phyloP scores from a whole-genome alignment of 2,113 vertebrate genomes.

The Plotosus lineatus region DNA sequence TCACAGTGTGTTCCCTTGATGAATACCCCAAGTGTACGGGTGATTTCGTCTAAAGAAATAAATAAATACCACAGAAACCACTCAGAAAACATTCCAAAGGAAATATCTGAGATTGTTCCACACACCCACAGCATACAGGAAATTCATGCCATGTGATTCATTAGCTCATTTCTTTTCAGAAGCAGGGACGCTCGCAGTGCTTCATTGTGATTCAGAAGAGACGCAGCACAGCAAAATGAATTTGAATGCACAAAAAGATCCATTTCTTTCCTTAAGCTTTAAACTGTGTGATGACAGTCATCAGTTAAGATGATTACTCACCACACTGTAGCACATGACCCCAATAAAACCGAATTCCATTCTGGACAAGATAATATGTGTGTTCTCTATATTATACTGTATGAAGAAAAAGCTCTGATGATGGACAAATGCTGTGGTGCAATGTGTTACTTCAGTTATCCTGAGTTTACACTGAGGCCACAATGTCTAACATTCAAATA shows the following conservation, averaged over 20 bases:
- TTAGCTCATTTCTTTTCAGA: slow-evolving; percentile 4
- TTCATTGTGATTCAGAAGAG: neutral
- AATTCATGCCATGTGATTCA: slow-evolving; percentile 23
- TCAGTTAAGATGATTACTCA: neutral
- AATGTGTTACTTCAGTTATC: no score
- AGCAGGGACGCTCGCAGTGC: neutral
- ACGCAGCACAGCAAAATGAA: neutral
- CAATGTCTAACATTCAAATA: no score
- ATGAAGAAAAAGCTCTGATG: neutral
- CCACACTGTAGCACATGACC: neutral
- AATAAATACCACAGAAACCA: no score
- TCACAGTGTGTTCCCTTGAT: neutral
- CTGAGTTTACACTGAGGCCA: no score
- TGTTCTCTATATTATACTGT: neutral
- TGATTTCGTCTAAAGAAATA: neutral
- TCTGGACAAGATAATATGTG: neutral
- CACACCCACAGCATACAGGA: slow-evolving; percentile 7
- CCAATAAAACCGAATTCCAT: neutral
- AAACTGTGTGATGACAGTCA: neutral
- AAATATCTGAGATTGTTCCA: slow-evolving; percentile 17
- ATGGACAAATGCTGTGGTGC: no score
- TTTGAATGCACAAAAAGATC: neutral
- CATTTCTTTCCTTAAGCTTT: neutral
- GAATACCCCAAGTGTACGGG: neutral
- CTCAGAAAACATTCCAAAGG: slow-evolving; percentile 22